Percentiles rank a stretch among this genome's conserved stretches.
These are phyloP conservation scores for Zophobas morio DNA, from an alignment of 1,140 invertebrate species.

Conservation along the genomic window DNA sequence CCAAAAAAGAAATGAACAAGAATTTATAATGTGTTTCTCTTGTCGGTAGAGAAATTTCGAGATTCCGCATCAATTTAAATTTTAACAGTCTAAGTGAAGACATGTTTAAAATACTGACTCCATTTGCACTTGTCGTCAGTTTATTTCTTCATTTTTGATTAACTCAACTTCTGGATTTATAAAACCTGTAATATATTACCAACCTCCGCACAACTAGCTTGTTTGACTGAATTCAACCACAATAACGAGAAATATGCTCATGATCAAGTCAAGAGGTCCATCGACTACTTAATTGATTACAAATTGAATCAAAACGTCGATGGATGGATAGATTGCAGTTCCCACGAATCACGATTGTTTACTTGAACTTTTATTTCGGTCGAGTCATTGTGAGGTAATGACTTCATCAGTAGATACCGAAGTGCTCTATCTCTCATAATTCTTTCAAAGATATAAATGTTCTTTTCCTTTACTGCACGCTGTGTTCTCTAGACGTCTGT, in stretches of 20 bases:
- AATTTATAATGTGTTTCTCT: constrained; percentile 34
- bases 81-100: constrained; percentile 4
- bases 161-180: too few species aligned
- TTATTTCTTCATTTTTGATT: neutral
- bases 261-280: constrained; percentile 1
- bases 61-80: neutral
- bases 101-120: neutral
- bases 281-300: constrained; percentile 33
- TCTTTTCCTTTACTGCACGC: constrained; percentile 11
- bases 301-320: constrained; percentile 38
- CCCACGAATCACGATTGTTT: constrained; percentile 48
- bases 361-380: constrained; percentile 49
- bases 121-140: neutral
- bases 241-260: neutral
- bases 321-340: constrained; percentile 45
- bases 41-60: constrained; percentile 3
- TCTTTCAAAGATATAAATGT: neutral
- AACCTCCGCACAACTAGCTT: too few species aligned
- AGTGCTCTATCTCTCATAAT: constrained; percentile 36
- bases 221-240: neutral
- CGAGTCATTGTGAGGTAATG: constrained; percentile 53
- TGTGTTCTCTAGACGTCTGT: constrained; percentile 1
- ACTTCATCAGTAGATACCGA: constrained; percentile 53
- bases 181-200: too few species aligned
- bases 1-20: constrained; percentile 13